Evolutionary conservation across 2,113 vertebrate species (phyloP).

Genomic region (Erythrolamprus reginae): DNA sequence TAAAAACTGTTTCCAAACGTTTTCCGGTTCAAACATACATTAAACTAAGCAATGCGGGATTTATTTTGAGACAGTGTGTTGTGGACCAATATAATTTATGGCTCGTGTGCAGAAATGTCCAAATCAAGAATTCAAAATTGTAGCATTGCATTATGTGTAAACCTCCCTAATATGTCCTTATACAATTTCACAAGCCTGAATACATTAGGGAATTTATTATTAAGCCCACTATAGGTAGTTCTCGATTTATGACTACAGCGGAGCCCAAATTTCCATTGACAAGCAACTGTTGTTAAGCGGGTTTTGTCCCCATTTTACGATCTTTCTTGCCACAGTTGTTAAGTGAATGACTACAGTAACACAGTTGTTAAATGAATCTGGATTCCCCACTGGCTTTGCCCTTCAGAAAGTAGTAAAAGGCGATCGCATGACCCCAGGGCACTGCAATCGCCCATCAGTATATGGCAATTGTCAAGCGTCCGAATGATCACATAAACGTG

Average conservation of each 20-base stretch:
- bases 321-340: not conserved
- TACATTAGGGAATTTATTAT: not conserved
- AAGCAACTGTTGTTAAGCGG: not conserved
- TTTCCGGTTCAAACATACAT: not conserved
- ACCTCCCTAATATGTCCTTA: not conserved
- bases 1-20: not conserved
- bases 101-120: not conserved
- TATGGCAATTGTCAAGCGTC: not conserved
- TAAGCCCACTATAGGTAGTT: not conserved
- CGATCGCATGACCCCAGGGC: not conserved
- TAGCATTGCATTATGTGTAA: not conserved
- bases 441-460: not conserved
- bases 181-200: not conserved
- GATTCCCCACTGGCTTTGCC: not conserved
- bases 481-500: not conserved
- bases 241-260: not conserved
- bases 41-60: not conserved
- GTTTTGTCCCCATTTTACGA: not conserved
- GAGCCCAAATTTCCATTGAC: not conserved
- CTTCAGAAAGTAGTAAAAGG: not conserved
- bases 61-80: not conserved
- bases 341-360: not conserved
- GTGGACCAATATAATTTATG: not conserved
- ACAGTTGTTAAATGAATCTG: too few species aligned
- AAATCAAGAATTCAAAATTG: not conserved